Percentiles rank a stretch among this genome's conserved stretches.
These are phyloP conservation scores for Eupithecia abbreviata DNA, from an alignment of 2,888 invertebrate species.

Conservation along the genomic window DNA sequence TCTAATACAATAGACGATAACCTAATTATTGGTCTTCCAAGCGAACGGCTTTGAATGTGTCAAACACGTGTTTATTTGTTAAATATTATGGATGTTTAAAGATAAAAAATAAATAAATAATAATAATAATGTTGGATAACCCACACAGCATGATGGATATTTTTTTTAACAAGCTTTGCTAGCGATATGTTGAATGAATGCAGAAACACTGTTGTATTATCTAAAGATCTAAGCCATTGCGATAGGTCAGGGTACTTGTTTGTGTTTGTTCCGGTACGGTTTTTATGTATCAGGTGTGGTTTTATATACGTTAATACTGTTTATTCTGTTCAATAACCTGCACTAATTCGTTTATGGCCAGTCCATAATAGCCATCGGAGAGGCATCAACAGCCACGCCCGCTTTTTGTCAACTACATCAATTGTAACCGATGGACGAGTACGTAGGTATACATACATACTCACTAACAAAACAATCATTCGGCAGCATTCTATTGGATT, in stretches of 20 bases:
- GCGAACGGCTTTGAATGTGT: background rate
- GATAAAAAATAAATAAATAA: background rate
- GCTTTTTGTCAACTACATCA: constrained; percentile 54
- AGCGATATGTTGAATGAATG: background rate
- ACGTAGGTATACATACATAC: background rate
- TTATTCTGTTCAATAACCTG: constrained; percentile 56
- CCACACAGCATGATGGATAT: background rate
- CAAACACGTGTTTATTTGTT: background rate
- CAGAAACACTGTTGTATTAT: background rate
- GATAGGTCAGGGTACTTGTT: constrained; percentile 49
- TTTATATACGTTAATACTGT: constrained; percentile 36
- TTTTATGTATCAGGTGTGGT: constrained; percentile 51
- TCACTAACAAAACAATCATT: constrained; percentile 38
- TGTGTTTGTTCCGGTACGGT: constrained; percentile 35
- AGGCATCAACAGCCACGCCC: constrained; percentile 67
- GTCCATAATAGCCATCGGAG: constrained; percentile 55
- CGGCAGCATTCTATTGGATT: constrained; percentile 7
- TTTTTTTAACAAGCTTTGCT: background rate
- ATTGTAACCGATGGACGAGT: constrained; percentile 40
- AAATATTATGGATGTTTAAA: background rate
- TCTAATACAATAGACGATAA: background rate
- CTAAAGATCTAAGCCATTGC: constrained; percentile 36
- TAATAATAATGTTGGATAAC: no score
- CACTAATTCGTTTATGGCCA: constrained; percentile 66
- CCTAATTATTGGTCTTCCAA: background rate